Percentiles rank a stretch among this genome's conserved stretches.
Conservation (phyloP, 2,797 vertebrate species). For the Hyperoplus immaculatus region DNA sequence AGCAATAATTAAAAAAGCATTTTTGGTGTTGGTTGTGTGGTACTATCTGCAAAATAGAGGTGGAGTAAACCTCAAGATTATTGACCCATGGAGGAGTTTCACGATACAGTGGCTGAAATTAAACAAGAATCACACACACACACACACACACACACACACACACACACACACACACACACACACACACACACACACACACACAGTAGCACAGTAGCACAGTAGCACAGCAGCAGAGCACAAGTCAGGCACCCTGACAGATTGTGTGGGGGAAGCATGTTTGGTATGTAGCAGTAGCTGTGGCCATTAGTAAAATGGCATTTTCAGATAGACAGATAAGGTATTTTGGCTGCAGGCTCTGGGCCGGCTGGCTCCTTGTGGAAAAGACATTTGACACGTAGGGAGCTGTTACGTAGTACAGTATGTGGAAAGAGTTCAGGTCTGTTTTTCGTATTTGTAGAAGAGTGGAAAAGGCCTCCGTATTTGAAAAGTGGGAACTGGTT, state of each 20-base stretch:
- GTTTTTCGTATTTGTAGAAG: constrained; percentile 23
- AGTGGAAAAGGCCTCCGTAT: constrained; percentile 34
- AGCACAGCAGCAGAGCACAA: constrained; percentile 5
- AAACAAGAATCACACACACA: constrained; percentile 11
- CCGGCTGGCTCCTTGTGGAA: constrained; percentile 52
- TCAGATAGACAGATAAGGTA: constrained; percentile 67
- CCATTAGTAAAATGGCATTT: constrained; percentile 58
- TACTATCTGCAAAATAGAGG: constrained; percentile 24
- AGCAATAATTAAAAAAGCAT: not conserved
- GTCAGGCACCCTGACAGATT: constrained; percentile 17
- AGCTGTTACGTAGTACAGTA: constrained; percentile 34
- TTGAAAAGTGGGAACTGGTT: not conserved
- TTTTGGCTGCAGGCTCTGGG: constrained; percentile 44
- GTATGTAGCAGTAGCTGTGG: constrained; percentile 52
- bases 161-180: constrained; percentile 1
- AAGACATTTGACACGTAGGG: constrained; percentile 63
- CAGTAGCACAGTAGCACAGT: not conserved
- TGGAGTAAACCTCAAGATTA: constrained; percentile 13
- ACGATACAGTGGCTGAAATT: constrained; percentile 6
- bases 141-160: not conserved
- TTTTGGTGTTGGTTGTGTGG: not conserved
- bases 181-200: not conserved
- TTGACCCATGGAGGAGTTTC: constrained; percentile 20
- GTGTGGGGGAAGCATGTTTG: constrained; percentile 40
- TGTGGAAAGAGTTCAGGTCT: constrained; percentile 45